Percentiles rank a stretch among this genome's conserved stretches.
Evolutionary conservation across 64 coral and sea anemone genomes (phyloP).

Genomic region (Porites lutea): DNA sequence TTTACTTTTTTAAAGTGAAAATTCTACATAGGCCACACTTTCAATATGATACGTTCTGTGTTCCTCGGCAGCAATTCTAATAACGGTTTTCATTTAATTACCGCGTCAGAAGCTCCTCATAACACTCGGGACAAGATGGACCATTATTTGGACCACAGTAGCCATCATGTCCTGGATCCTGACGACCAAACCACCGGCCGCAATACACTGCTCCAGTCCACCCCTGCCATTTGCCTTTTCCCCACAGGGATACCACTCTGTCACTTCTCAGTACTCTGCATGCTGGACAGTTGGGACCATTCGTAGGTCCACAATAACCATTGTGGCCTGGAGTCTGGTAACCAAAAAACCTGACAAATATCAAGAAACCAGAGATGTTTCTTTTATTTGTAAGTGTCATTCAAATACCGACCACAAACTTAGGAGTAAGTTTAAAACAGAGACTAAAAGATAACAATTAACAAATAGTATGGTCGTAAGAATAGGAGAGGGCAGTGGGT

Average conservation of each 20-base stretch:
- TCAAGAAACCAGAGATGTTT: no score
- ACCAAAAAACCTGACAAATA: constrained; percentile 41
- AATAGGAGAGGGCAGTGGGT: no score
- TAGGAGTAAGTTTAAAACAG: no score
- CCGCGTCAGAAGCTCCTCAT: background rate
- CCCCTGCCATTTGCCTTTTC: constrained; percentile 58
- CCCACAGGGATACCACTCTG: constrained; percentile 19
- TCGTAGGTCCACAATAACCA: constrained; percentile 37
- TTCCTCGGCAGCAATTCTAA: no score
- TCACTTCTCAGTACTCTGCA: constrained; percentile 51
- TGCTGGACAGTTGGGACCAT: constrained; percentile 46
- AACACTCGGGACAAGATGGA: constrained; percentile 31
- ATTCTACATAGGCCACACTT: no score
- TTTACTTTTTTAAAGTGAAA: no score
- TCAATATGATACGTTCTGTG: no score
- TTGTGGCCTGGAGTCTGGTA: constrained; percentile 17
- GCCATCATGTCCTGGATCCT: constrained; percentile 23
- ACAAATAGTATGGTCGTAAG: no score
- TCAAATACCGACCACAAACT: no score
- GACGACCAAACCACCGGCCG: constrained; percentile 16
- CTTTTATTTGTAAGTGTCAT: no score
- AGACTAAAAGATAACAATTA: no score
- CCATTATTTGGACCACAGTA: constrained; percentile 66
- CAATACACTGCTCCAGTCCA: constrained; percentile 58
- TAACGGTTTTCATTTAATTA: no score